Percentiles rank a stretch among this genome's conserved stretches.
Conservation (phyloP, 2,797 vertebrate species). For the Myiotriccus ornatus region DNA sequence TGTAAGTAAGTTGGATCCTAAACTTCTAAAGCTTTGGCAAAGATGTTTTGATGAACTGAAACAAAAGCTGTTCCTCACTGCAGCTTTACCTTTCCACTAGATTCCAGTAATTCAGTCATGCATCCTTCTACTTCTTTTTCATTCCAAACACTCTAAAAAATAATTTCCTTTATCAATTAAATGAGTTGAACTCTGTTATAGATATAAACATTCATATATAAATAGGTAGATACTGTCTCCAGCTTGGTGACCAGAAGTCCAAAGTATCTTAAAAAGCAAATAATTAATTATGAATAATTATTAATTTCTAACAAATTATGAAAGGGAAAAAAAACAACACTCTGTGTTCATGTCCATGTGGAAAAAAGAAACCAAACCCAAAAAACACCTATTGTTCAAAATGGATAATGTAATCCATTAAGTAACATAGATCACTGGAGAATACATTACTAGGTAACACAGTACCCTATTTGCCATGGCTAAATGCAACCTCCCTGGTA, state of each 20-base stretch:
- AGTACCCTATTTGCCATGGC: neutral
- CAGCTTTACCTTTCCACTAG: neutral
- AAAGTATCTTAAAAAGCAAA: neutral
- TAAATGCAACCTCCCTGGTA: neutral
- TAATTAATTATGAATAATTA: too few relatives aligned
- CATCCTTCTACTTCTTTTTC: neutral
- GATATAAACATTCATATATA: neutral
- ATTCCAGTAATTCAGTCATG: neutral
- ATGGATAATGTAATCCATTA: neutral
- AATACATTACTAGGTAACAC: fast-evolving
- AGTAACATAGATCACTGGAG: neutral
- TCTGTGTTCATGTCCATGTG: neutral
- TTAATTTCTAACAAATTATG: neutral
- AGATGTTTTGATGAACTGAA: neutral
- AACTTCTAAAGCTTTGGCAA: neutral
- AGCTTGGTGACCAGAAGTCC: neutral
- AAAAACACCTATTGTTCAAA: neutral
- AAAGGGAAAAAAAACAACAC: neutral
- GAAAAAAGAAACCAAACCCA: neutral
- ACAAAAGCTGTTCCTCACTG: neutral
- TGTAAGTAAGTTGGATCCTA: neutral
- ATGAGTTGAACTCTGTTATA: neutral
- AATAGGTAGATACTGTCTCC: neutral
- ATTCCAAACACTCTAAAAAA: neutral
- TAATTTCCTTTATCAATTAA: neutral